Evolutionary conservation across 2,113 vertebrate species (phyloP).

Genomic region (Balaeniceps rex): DNA sequence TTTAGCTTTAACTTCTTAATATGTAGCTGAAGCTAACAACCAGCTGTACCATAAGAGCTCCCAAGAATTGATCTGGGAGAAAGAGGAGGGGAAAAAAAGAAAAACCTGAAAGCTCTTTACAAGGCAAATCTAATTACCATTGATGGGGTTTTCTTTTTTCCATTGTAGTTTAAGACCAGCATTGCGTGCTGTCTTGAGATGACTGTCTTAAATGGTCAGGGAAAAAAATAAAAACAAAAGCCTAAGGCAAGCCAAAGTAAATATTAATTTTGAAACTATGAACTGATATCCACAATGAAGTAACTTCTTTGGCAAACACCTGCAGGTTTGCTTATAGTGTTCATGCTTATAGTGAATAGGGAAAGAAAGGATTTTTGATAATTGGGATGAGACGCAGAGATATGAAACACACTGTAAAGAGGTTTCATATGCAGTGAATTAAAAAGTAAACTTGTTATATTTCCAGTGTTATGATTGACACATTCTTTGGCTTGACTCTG

Average conservation of each 20-base stretch:
- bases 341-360: neutral
- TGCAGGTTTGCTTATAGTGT: constrained; percentile 25
- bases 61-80: neutral
- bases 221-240: constrained; percentile 60
- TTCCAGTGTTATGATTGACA: constrained; percentile 2
- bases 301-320: constrained; percentile 56
- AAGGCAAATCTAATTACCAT: neutral
- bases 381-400: neutral
- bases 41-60: neutral
- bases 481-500: neutral
- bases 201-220: neutral
- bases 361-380: constrained; percentile 13
- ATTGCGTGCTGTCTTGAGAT: neutral
- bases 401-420: constrained; percentile 35
- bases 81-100: fast-evolving
- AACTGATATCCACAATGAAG: constrained; percentile 40
- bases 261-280: constrained; percentile 63
- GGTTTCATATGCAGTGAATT: constrained; percentile 9
- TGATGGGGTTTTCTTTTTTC: neutral
- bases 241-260: constrained; percentile 52
- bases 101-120: neutral
- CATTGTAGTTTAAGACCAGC: neutral
- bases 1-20: neutral
- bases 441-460: neutral
- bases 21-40: neutral